Conservation (phyloP, 2,797 vertebrate genomes). For the Protonibea diacanthus region DNA sequence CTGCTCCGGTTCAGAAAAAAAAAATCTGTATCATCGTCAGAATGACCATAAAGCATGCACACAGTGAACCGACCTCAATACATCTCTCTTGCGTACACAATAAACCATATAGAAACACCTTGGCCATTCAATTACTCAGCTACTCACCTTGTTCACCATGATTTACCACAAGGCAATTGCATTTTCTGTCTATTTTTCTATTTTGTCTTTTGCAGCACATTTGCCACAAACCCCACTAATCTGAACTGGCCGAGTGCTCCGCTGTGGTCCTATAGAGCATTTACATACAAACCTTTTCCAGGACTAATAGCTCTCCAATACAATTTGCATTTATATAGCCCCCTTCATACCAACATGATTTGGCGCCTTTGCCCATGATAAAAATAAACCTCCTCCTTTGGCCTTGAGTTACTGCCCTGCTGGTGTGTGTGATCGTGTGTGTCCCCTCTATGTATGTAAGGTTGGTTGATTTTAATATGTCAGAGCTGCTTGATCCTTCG, state of each 20-base stretch:
- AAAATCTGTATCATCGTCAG: slow-evolving; percentile 22
- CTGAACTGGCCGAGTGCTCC: slow-evolving; percentile 83
- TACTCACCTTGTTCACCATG: slow-evolving; percentile 85
- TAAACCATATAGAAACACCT: slow-evolving; percentile 73
- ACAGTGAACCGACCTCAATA: slow-evolving; percentile 49
- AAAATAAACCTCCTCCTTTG: slow-evolving; percentile 86
- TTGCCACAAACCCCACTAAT: slow-evolving; percentile 82
- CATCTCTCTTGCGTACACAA: slow-evolving; percentile 68
- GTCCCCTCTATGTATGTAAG: slow-evolving; percentile 69
- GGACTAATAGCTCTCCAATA: slow-evolving; percentile 88
- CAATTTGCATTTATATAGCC: slow-evolving; percentile 91
- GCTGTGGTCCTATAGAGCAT: slow-evolving; percentile 84
- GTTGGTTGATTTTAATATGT: slow-evolving; percentile 84
- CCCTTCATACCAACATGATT: slow-evolving; percentile 88
- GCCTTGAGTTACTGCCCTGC: slow-evolving; percentile 85
- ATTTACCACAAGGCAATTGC: slow-evolving; percentile 81
- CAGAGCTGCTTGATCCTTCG: slow-evolving; percentile 71
- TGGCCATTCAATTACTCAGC: slow-evolving; percentile 84
- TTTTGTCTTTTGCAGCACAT: slow-evolving; percentile 82
- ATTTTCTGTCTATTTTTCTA: slow-evolving; percentile 70
- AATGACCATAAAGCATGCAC: slow-evolving; percentile 53
- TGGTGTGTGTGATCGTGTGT: slow-evolving; percentile 60
- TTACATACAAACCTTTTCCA: slow-evolving; percentile 88
- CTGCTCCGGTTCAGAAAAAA: slow-evolving; percentile 5
- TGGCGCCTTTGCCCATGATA: slow-evolving; percentile 87